Evolutionary conservation across 2,113 vertebrate species (phyloP), one percentile per base, ranked within the genome.

Genomic region (Perca schrenkii): DNA sequence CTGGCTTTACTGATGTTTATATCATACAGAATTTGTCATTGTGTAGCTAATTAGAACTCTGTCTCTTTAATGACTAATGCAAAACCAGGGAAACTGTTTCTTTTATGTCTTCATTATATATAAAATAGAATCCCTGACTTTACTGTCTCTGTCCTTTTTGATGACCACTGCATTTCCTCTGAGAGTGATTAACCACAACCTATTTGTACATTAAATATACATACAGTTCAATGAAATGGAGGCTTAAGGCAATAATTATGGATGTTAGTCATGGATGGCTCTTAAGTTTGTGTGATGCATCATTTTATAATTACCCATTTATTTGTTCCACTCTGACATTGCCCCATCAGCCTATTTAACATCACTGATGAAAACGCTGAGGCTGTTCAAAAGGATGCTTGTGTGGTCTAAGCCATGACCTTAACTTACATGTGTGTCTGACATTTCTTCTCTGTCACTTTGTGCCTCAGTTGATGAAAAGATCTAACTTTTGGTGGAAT

Each of bases 121-220:
- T 63, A 15, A 73, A 75, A 50, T 54, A 74, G 19, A 81, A 80
- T 65, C 14, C 43, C 28, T 28, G 47, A 22, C 0, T 82, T 64
- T 71, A 74, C 10, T 70, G 64, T 84, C 34, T 70, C 34, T 73
- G 28, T 76, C 60, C 54, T 53, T 54, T 57, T 52, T 74, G 80
- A 60, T 73, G 74, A 70, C 58, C 77, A 71, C 66, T 68, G 71
- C 62, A 74, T 88, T 77, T 88, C 90, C 86, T 82, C 56, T 56
- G 86, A 81, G 83, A 88, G 90, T 85, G 87, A 89, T 91, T 87
- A 90, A 75, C 61, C 77, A 69, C 68, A 68, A 80, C 69, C 74
- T 85, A 79, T 88, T 70, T 82, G 69, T 13, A 75, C 74, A 86
- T 89, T 90, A 89, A 93, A 88, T 71, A 86, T 82, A 88, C 87